A percentile compares a stretch with the other conserved stretches of the same genome.
Conservation (phyloP, 2,888 invertebrate species). For the Polydrusus cervinus region DNA sequence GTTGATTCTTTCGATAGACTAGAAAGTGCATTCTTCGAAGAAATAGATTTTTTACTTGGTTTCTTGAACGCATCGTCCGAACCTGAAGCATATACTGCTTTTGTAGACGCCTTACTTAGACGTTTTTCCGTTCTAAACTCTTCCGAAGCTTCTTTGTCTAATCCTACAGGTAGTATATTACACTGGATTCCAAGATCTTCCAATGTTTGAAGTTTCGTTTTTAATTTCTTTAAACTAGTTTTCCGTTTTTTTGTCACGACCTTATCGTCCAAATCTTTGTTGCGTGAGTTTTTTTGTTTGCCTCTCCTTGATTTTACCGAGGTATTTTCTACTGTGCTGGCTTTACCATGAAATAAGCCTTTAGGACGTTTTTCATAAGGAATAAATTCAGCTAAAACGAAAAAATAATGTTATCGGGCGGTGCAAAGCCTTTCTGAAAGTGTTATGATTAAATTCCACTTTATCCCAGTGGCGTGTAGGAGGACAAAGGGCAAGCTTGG, state of each 20-base stretch:
- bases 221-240: conserved; percentile 64
- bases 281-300: conserved; percentile 71
- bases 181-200: conserved; percentile 73
- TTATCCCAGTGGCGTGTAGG: too few relatives aligned
- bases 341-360: conserved; percentile 70
- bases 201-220: conserved; percentile 72
- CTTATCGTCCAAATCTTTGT: conserved; percentile 55
- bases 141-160: conserved; percentile 63
- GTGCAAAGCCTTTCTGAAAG: too few relatives aligned
- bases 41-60: conserved; percentile 39
- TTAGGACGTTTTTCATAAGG: conserved; percentile 78
- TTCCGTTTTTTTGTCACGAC: conserved; percentile 40
- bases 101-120: neutral
- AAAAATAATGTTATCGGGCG: conserved; percentile 16
- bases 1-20: neutral
- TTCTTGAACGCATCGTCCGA: conserved; percentile 31
- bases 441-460: too few relatives aligned
- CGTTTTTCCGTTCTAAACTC: neutral
- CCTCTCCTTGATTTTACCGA: conserved; percentile 70
- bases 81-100: neutral
- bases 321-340: conserved; percentile 72
- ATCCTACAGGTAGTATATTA: conserved; percentile 73
- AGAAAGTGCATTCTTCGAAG: conserved; percentile 30
- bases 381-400: conserved; percentile 77
- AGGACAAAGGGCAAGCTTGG: too few relatives aligned